Base-by-base conservation (phyloP, 2,113 vertebrate genomes). In the Lamprotornis superbus region DNA sequence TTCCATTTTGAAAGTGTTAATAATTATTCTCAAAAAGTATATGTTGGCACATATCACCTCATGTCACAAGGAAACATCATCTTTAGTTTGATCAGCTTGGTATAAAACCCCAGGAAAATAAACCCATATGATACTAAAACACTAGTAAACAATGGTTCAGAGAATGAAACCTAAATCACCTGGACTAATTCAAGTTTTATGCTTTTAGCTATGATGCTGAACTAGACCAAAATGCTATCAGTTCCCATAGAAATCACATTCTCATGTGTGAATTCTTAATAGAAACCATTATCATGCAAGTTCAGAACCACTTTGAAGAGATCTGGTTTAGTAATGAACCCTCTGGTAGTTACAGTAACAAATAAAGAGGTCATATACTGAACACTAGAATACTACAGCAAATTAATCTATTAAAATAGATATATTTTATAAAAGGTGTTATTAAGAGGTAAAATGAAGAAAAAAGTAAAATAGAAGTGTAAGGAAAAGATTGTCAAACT, bases 291-390 rank as follows among this genome's bases (percentile, higher is more conserved):
- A 20, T 19, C n/a, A 30, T n/a, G 7, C 11, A 68, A n/a, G 20
- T 40, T 71, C 44, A 78, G 47, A 90, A 77, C 18, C 10, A 37
- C 7, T 35, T 47, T 0, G 0, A 39, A 59, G 10, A 5, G 4
- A 3, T 50, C 55, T 74, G 17, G 10, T 40, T 70, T 81, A 53
- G 8, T n/a, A 13, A 55, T n/a, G 12, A 83, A 6, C 23, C 30
- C 15, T 68, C 44, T 44, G 46, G 10, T 39, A 56, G 40, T 60
- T 68, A 55, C 27, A 55, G 15, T 17, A 25, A 78, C 21, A 77
- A 75, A 37, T 46, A 53, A 2, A 22, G 27, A 70, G 23, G 11
- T 78, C 5, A 8, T 9, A 35, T 42, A 14, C 9, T 50, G 52
- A 92, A 70, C 17, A 50, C 15, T 33, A 63, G 65, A 81, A 23